Conservation (phyloP, 37 sponge, comb jelly and placozoan species). For the Mnemiopsis leidyi region DNA sequence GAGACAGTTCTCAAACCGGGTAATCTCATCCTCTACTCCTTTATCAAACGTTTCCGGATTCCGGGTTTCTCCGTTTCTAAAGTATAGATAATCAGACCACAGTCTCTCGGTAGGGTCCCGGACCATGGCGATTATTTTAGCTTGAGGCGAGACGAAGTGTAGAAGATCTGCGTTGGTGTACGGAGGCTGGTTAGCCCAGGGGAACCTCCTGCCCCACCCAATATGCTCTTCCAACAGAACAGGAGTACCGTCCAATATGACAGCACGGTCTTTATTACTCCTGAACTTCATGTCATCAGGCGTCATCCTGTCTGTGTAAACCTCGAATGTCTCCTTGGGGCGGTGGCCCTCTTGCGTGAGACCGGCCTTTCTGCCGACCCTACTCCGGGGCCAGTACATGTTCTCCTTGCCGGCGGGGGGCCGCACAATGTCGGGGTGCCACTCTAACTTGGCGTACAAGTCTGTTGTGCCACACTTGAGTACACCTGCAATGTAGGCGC, state of each 20-base stretch:
- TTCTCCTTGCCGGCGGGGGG: background rate
- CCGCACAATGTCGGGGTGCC: background rate
- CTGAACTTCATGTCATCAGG: background rate
- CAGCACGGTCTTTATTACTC: background rate
- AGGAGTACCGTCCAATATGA: background rate
- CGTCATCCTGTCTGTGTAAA: background rate
- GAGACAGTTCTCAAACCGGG: background rate
- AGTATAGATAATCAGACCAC: background rate
- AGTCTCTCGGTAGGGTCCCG: background rate
- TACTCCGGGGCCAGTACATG: background rate
- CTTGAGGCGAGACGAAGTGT: background rate
- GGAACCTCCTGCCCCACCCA: background rate
- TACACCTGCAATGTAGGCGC: background rate
- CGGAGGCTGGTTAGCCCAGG: background rate
- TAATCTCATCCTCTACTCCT: background rate
- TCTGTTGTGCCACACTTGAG: background rate
- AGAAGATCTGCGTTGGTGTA: background rate
- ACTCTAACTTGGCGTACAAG: background rate
- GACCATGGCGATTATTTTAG: background rate
- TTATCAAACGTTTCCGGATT: background rate
- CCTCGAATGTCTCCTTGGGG: background rate
- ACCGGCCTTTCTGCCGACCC: background rate
- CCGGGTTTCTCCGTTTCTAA: background rate
- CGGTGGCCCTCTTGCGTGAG: background rate
- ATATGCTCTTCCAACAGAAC: background rate